Percentiles rank a stretch among this genome's conserved stretches.
Conservation (phyloP, 2,888 invertebrate species). For the Margaritifera margaritifera region DNA sequence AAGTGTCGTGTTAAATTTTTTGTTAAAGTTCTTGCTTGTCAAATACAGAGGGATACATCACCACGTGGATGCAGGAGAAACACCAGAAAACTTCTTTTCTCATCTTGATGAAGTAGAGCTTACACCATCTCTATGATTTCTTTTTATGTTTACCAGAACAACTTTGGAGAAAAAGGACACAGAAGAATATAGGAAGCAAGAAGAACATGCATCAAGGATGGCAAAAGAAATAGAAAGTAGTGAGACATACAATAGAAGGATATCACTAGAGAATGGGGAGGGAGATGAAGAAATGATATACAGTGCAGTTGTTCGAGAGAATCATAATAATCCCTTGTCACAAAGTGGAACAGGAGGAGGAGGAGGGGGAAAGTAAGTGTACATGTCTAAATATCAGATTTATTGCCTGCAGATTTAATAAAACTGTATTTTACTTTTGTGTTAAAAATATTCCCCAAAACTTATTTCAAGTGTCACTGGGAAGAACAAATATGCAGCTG, state of each 20-base stretch:
- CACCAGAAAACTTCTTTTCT: no score
- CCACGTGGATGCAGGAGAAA: no score
- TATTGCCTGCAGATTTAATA: background rate
- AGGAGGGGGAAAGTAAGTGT: slow-evolving; percentile 48
- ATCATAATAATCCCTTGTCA: slow-evolving; percentile 22
- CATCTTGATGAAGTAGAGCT: no score
- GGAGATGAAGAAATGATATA: slow-evolving; percentile 85
- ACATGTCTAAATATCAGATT: background rate
- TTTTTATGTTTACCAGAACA: slow-evolving; percentile 73
- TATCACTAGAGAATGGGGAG: slow-evolving; percentile 86
- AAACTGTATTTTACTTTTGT: background rate
- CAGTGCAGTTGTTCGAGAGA: slow-evolving; percentile 84
- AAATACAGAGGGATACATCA: no score
- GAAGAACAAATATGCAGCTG: no score
- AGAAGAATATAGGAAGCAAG: slow-evolving; percentile 88
- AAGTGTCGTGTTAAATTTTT: no score
- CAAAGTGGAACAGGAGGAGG: slow-evolving; percentile 15
- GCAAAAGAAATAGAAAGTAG: slow-evolving; percentile 94
- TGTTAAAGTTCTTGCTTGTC: no score
- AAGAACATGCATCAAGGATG: slow-evolving; percentile 90
- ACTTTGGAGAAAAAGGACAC: slow-evolving; percentile 89
- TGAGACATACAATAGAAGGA: slow-evolving; percentile 85
- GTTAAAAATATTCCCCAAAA: no score
- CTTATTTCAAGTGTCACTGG: no score
- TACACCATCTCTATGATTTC: no score